Percentiles rank a stretch among this genome's conserved stretches.
Evolutionary conservation across 2,113 vertebrate species (phyloP).

Genomic region (Sceloporus undulatus): DNA sequence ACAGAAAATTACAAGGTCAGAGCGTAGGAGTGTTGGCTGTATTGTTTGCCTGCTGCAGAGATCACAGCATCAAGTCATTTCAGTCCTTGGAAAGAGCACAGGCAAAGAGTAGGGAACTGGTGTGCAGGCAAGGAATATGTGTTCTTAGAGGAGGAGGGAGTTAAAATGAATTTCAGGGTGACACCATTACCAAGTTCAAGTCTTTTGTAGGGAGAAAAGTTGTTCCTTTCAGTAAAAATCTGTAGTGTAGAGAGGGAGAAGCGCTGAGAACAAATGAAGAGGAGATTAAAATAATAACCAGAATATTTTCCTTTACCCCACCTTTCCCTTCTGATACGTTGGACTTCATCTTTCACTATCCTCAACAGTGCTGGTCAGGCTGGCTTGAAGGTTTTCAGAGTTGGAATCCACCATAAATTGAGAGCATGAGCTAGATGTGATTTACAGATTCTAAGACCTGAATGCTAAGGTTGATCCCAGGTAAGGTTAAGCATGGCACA

Average conservation of each 20-base stretch:
- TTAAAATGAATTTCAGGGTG: not conserved
- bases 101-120: not conserved
- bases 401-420: not conserved
- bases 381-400: not conserved
- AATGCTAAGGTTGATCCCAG: not conserved
- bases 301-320: not conserved
- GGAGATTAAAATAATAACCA: not conserved
- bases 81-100: not conserved
- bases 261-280: not conserved
- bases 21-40: not conserved
- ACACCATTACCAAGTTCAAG: not conserved
- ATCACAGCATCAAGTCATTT: not conserved
- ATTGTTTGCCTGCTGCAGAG: not conserved
- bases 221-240: not conserved
- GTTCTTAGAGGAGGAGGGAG: not conserved
- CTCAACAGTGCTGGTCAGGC: no score
- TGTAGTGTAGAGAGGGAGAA: not conserved
- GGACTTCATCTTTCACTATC: not conserved
- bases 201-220: not conserved
- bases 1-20: constrained; percentile 26
- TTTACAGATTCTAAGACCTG: not conserved
- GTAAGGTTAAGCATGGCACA: not conserved
- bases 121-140: not conserved
- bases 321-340: no score
- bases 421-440: not conserved